phyloP scores from a whole-genome alignment of 2,113 vertebrate genomes.

The Eulemur macaco region DNA sequence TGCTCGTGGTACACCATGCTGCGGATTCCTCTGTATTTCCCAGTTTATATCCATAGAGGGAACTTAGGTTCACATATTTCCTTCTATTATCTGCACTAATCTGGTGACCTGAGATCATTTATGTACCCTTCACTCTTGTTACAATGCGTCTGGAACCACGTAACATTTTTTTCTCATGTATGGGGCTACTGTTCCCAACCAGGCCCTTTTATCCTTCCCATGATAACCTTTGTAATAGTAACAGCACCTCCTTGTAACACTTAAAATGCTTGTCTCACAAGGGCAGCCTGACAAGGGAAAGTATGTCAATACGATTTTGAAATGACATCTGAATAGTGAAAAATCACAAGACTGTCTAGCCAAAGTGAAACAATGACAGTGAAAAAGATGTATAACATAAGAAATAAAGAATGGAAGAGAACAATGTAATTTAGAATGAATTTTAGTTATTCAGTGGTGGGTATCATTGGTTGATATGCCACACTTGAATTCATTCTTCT shows the following conservation, averaged over 20 bases:
- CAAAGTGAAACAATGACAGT: constrained; percentile 39
- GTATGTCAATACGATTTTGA: constrained; percentile 69
- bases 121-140: constrained; percentile 47
- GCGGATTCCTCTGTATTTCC: constrained; percentile 81
- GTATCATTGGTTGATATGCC: constrained; percentile 55
- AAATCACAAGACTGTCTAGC: constrained; percentile 58
- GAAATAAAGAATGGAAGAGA: neutral
- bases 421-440: constrained; percentile 33
- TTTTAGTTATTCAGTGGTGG: constrained; percentile 5
- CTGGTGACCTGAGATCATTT: constrained; percentile 67
- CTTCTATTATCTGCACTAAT: constrained; percentile 65
- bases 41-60: constrained; percentile 55
- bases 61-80: constrained; percentile 62
- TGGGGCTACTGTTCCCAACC: constrained; percentile 43
- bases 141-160: constrained; percentile 48
- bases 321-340: constrained; percentile 44
- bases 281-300: constrained; percentile 59
- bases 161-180: constrained; percentile 69
- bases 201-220: constrained; percentile 44
- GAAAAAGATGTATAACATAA: constrained; percentile 16
- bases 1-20: constrained; percentile 74
- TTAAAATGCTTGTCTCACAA: constrained; percentile 71
- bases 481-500: neutral
- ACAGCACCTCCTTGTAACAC: constrained; percentile 72
- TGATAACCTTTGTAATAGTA: constrained; percentile 69